Percentiles rank a stretch among this genome's conserved stretches.
Conservation (phyloP, 2,113 vertebrate genomes). For the Carlito syrichta region DNA sequence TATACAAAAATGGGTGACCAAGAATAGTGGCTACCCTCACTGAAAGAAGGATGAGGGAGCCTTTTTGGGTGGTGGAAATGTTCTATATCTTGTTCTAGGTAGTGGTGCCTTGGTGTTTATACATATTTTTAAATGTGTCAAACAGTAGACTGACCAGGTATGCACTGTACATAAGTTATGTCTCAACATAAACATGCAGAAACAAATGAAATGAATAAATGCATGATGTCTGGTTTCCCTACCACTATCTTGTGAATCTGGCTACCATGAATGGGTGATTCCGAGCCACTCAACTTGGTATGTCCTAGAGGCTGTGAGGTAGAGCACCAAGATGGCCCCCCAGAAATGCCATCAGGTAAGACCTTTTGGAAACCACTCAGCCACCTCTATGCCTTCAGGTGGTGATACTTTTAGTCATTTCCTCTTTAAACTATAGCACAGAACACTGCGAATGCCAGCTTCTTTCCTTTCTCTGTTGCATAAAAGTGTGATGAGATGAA, state of each 20-base stretch:
- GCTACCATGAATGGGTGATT: not conserved
- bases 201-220: not conserved
- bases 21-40: not conserved
- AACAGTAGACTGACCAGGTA: not conserved
- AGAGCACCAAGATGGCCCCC: not conserved
- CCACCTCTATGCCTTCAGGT: not conserved
- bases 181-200: not conserved
- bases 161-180: not conserved
- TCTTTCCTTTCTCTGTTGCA: not conserved
- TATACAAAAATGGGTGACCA: not conserved
- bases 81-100: not conserved
- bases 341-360: no score
- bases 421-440: not conserved
- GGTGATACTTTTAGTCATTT: not conserved
- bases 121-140: not conserved
- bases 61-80: not conserved
- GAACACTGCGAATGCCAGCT: not conserved
- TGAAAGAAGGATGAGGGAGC: not conserved
- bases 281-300: not conserved
- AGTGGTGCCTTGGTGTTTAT: not conserved
- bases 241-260: not conserved
- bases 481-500: not conserved
- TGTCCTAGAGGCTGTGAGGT: rapidly evolving
- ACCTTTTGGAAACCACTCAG: not conserved
- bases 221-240: not conserved